These are phyloP conservation scores for Sardina pilchardus DNA, from an alignment of 2,113 vertebrate genomes.

Conservation along the genomic window DNA sequence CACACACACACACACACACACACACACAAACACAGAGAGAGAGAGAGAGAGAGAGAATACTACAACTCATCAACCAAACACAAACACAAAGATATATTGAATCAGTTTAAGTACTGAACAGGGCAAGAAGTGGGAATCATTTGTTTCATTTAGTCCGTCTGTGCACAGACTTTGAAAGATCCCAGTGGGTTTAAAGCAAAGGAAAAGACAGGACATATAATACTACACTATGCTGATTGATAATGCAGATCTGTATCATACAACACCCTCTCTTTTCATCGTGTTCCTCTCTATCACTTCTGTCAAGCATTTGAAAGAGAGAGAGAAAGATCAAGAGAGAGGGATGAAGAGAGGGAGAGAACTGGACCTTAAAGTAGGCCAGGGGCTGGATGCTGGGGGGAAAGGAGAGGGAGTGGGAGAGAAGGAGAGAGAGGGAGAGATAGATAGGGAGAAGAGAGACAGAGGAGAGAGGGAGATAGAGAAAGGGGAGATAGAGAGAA, in stretches of 20 bases:
- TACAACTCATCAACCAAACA: background rate
- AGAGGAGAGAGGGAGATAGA: background rate
- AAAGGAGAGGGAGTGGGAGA: background rate
- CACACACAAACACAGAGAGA: too few relatives aligned
- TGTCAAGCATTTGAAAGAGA: background rate
- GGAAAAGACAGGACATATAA: background rate
- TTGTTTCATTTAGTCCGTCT: background rate
- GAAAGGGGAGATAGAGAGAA: background rate
- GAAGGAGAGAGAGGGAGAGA: background rate
- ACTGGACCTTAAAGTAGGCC: constrained; percentile 1
- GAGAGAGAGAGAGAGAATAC: background rate
- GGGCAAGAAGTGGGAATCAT: too few relatives aligned
- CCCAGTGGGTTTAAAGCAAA: background rate
- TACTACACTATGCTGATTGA: background rate
- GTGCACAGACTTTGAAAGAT: background rate
- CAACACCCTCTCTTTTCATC: background rate
- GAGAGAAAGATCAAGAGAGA: background rate
- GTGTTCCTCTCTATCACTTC: background rate
- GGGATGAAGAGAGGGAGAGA: background rate
- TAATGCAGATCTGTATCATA: background rate
- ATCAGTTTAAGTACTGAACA: background rate
- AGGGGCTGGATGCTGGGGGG: background rate
- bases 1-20: too few relatives aligned
- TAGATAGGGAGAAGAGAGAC: background rate
- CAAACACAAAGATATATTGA: background rate